Base-by-base conservation (phyloP, 2,113 vertebrate species). In the Paracanthobrama guichenoti region DNA sequence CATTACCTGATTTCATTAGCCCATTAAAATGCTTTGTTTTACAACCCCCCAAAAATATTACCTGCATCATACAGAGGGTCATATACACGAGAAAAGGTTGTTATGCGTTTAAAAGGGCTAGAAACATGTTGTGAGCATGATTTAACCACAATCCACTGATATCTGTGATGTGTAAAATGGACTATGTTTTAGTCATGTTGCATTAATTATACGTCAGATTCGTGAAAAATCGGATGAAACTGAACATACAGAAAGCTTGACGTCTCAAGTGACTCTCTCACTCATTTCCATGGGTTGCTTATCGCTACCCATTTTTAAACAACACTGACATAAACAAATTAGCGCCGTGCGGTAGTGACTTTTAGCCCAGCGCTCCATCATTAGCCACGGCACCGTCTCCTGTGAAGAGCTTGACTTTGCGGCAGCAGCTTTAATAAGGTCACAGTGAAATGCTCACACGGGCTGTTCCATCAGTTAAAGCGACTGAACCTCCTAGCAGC, bases 401-500 rank as follows among this genome's bases (percentile, higher is more conserved):
- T 20, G 62, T 53, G 57, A 84, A 77, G 64, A 69, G 24, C 86
- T 69, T 44, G 50, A 87, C 78, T 77, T 74, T 85, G 77, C 57
- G 28, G 42, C 60, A 50, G 35, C 48, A 39, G 12, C 59, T 67
- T 87, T 84, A 87, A 84, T 81, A 74, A 76, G 69, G 76, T 87
- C 82, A 81, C 86, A 59, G 48, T 4, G 78, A 64, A 81, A 84
- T 14, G 14, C 77, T 69, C 48, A 80, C 31, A 48, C n/a, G 39
- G 9, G 46, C 66, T 48, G 57, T 84, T 87, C 76, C 69, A 80
- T 86, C 82, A 81, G 76, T 80, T 79, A 79, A 62, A 79, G 62
- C 35, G 55, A 80, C 81, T 83, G 28, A 83, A 83, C 69, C 67
- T 57, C 24, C 81, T 67, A 79, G 75, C 60, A 84, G 67, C 86